A percentile compares a stretch with the other conserved stretches of the same genome.
phyloP scores from a whole-genome alignment of 2,888 invertebrate genomes.

The Pristionchus maxplancki region DNA sequence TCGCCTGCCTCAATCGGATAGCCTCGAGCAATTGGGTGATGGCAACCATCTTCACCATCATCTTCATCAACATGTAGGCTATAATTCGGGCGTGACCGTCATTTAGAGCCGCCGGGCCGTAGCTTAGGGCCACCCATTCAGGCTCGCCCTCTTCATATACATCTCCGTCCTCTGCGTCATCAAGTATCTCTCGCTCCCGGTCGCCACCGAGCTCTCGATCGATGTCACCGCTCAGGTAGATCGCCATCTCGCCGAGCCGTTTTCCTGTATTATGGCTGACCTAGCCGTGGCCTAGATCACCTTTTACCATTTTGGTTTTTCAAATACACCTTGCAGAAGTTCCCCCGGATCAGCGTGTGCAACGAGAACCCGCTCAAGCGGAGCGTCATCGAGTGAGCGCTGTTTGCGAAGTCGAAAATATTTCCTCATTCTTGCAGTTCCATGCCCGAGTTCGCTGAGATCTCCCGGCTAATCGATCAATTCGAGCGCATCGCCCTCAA shows the following conservation, averaged over 20 bases:
- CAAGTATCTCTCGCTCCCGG: not conserved
- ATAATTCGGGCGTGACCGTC: not conserved
- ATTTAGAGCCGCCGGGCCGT: no score
- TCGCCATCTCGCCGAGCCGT: no score
- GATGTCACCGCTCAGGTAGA: not conserved
- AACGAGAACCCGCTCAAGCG: slow-evolving; percentile 28
- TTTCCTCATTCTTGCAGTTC: not conserved
- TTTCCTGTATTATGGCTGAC: no score
- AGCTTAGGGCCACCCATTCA: not conserved
- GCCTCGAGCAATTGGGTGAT: not conserved
- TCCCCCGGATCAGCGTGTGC: not conserved
- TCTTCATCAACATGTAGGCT: not conserved
- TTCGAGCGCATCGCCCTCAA: not conserved
- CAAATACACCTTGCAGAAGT: not conserved
- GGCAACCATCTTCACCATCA: not conserved
- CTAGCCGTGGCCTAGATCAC: no score
- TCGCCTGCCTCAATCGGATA: not conserved
- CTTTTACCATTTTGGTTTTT: no score
- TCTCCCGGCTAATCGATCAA: not conserved
- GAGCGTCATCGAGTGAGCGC: slow-evolving; percentile 7
- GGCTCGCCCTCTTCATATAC: not conserved
- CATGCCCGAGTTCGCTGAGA: not conserved
- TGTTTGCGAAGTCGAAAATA: no score
- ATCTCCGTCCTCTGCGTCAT: not conserved
- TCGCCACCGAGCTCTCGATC: not conserved